Evolutionary conservation across 30 jellyfish, hydroid and myxozoan genomes (phyloP), one percentile per base, ranked within the genome.

Genomic region (Aurelia aurita): DNA sequence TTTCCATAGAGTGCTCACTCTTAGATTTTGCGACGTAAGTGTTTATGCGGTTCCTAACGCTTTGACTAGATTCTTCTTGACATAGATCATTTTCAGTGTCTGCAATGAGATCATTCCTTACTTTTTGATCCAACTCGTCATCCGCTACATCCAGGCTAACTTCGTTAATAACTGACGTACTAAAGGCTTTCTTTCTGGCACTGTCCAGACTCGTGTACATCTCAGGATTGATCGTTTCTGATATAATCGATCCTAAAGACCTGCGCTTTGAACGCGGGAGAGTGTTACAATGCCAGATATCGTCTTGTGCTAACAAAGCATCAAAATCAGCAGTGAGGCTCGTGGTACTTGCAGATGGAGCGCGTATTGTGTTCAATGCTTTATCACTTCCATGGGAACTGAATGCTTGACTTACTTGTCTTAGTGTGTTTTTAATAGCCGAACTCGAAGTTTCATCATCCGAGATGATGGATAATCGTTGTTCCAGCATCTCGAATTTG

Each of bases 361-460:
- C 80, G 16, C 77, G 80, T 21, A 32, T 21, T 16, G 84, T 27
- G 60, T 75, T 70, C 53, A 85, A 20, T 14, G 87, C 72, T 15
- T 28, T 69, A 12, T 85, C 95, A 43, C 89, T 85, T 20, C 85
- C 88, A 34, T 85, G 22, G 26, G 95, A 73, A 44, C 95, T 87
- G 82, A 94, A 94, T 0, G 99, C 99, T 31, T 94, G 92, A 87
- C 97, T 94, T 21, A 94, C 99, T 64, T 85, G 62, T 15, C 99
- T 91, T 4, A 94, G 85, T 39, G 96, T 94, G 82, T 84, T 85
- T 60, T 94, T 85, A 32, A 94, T 88, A 47, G 96, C 82, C 25
- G 92, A 47, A 22, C 87, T 79, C 3, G 97, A 64, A 25, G 45
- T 55, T 25, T 94, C 99, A 55, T 89, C 97, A 74, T 94, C 99